These are phyloP conservation scores for Callopanchax toddi DNA, from an alignment of 2,113 vertebrate genomes.

Conservation along the genomic window DNA sequence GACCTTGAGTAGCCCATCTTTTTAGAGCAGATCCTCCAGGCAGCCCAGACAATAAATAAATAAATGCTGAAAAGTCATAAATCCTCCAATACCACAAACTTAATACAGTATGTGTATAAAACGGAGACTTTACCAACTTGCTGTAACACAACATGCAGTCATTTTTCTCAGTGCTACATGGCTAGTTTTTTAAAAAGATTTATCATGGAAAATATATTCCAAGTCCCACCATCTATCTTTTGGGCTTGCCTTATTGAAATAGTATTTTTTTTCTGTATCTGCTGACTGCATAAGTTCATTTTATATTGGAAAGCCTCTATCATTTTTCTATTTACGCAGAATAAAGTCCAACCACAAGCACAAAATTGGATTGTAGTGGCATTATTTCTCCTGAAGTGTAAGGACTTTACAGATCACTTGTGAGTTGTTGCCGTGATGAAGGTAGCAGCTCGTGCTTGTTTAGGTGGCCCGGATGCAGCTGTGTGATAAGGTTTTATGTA, in stretches of 20 bases:
- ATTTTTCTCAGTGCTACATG: conserved; percentile 21
- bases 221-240: conserved; percentile 28
- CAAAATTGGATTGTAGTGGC: conserved; percentile 43
- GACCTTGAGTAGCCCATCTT: too few relatives aligned
- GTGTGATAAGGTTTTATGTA: conserved; percentile 15
- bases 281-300: conserved; percentile 35
- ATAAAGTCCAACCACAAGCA: conserved; percentile 12
- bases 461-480: conserved; percentile 12
- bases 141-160: conserved; percentile 19
- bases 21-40: neutral
- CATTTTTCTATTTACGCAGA: conserved; percentile 21
- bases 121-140: conserved; percentile 11
- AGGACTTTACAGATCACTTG: conserved; percentile 37
- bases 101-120: conserved; percentile 14
- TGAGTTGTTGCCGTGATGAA: conserved; percentile 37
- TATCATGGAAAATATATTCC: conserved; percentile 34
- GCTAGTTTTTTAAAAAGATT: conserved; percentile 24
- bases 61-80: neutral
- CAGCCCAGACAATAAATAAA: neutral
- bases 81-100: conserved; percentile 3
- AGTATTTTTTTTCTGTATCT: conserved; percentile 42
- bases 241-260: conserved; percentile 29
- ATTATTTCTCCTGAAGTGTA: conserved; percentile 34
- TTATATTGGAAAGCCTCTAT: conserved; percentile 14
- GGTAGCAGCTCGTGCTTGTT: conserved; percentile 2